Percentiles rank a stretch among this genome's conserved stretches.
These are phyloP conservation scores for Hormiphora californensis DNA, from an alignment of 37 sponge, comb jelly and placozoan species.

Conservation along the genomic window DNA sequence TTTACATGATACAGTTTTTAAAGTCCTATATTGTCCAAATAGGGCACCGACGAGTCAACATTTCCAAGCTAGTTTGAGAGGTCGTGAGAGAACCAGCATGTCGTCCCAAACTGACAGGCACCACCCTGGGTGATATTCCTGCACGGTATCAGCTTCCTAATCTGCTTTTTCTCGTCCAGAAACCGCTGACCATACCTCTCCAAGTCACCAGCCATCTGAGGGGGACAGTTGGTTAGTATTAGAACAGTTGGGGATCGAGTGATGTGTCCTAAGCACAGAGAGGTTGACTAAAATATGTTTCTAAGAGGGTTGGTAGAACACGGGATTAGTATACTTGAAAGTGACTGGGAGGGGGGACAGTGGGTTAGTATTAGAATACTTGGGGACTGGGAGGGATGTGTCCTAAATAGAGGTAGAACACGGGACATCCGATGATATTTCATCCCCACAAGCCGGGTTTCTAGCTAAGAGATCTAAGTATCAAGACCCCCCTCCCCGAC, in stretches of 20 bases:
- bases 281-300: too few relatives aligned
- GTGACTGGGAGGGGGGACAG: background rate
- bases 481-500: background rate
- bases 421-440: too few relatives aligned
- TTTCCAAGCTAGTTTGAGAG: too few relatives aligned
- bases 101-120: background rate
- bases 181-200: background rate
- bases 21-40: too few relatives aligned
- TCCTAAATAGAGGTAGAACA: too few relatives aligned
- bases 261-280: too few relatives aligned
- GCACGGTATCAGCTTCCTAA: slow-evolving; percentile 10
- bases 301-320: too few relatives aligned
- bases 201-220: background rate
- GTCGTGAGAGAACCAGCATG: slow-evolving; percentile 19
- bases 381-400: background rate
- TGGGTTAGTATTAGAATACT: background rate
- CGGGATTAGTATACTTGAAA: background rate
- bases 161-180: background rate
- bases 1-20: too few relatives aligned
- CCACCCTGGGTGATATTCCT: background rate
- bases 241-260: background rate
- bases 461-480: background rate
- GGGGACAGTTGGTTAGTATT: background rate
- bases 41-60: too few relatives aligned
- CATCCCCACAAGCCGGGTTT: background rate